Evolutionary conservation across 2,113 vertebrate genomes (phyloP), one percentile per base, ranked within the genome.

Genomic region (Dolichotis patagonum): DNA sequence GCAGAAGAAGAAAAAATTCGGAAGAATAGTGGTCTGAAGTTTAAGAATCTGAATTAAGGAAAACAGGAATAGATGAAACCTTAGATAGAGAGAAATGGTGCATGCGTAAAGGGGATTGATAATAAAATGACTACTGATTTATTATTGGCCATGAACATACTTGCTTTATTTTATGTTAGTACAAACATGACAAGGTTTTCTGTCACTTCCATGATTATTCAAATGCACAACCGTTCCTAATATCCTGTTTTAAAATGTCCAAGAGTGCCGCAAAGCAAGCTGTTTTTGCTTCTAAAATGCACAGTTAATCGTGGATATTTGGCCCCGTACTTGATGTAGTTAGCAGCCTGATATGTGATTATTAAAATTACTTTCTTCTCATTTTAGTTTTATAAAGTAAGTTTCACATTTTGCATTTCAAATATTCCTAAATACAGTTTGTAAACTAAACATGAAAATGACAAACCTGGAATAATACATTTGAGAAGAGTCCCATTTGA

Each of bases 21-120:
- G 24, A 75, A 67, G n/a, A 75, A 78, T 32, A 7, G 67, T 86
- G 83, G 38, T 95, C 58, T 67, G 65, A 96, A 97, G 83, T 98
- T 98, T 98, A 91, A 94, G 86, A 88, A 89, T 91, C 82, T 71
- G 75, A 94, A 95, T 96, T 67, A 43, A 98, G 89, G 77, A 65
- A 97, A 95, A 80, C 26, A 90, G 85, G 78, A 94, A 92, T 75
- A 94, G 77, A 86, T 56, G 80, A 90, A 88, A 82, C 24, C 41
- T 73, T 63, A 62, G 12, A 65, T 73, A 80, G 89, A 97, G 54
- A 96, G 46, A 92, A 96, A 92, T 46, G 82, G 82, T 52, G 35
- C 96, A 95, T 98, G 98, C 97, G 95, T 85, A 85, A 43, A 65
- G 24, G 41, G 88, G n/a, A 24, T 12, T 65, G 92, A 58, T 92